Base-by-base conservation (phyloP, 2,797 vertebrate species). In the Champsocephalus esox region DNA sequence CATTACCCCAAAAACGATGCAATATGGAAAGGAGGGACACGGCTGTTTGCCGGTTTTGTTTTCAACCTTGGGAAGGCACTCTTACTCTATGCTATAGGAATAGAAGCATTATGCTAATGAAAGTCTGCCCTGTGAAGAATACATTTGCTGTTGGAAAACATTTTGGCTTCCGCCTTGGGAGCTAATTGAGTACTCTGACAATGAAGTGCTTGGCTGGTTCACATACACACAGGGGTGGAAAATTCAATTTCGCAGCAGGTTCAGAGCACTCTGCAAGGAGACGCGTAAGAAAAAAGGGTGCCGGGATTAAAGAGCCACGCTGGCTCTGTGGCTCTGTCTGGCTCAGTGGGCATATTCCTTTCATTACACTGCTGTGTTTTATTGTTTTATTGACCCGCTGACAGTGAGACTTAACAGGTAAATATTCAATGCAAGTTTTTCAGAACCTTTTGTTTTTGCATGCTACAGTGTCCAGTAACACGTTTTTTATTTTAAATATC, bases 241-340 rank as follows among this genome's bases (percentile, higher is more conserved):
- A 93, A 94, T 94, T 94, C 92, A 93, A 94, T 93, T 94, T 93
- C 82, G 86, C 91, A 92, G 92, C 89, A 92, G 91, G 89, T 94
- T 93, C 88, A 87, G 86, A 89, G 88, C 79, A 85, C 87, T 89
- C 79, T 81, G 85, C 78, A 77, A 81, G 84, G 75, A 88, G 70
- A 90, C 80, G 80, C 12, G 45, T 66, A 82, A 87, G 78, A 81
- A 87, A 91, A 87, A 79, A 50, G 76, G 75, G 73, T 73, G 87
- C 58, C 72, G 80, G 89, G 91, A 91, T 93, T 93, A 91, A 91
- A 90, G 87, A 90, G 80, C 88, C 63, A 82, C 88, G 82, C 86
- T 82, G 90, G 81, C 87, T 86, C 82, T 72, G 63, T 82, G 77
- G 81, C 88, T 87, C 32, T 74, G 89, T 92, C 90, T 91, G 87